A percentile compares a stretch with the other conserved stretches of the same genome.
These are phyloP conservation scores for Epirrita christyi DNA, from an alignment of 2,888 invertebrate genomes.

Conservation along the genomic window DNA sequence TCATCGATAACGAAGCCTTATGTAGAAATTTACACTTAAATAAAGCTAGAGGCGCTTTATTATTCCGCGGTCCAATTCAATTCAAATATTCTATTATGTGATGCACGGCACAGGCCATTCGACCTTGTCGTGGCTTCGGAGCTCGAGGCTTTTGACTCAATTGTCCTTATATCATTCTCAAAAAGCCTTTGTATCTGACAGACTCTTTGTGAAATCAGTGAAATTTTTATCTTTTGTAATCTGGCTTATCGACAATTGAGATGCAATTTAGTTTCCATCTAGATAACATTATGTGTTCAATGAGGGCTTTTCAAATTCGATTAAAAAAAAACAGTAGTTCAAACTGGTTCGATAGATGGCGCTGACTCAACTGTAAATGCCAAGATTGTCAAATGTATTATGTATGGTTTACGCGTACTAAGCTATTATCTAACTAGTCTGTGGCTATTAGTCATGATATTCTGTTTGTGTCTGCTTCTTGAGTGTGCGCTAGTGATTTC, in stretches of 20 bases:
- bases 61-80: conserved; percentile 4
- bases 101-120: not conserved
- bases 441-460: no score
- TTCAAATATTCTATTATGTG: not conserved
- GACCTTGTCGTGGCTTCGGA: not conserved
- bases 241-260: not conserved
- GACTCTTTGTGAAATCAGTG: conserved; percentile 6
- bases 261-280: not conserved
- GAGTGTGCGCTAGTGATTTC: no score
- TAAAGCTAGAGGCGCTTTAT: not conserved
- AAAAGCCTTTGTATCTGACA: not conserved
- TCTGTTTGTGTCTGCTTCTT: no score
- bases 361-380: no score
- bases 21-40: no score
- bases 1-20: no score
- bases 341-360: no score
- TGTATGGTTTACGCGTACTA: no score
- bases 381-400: no score
- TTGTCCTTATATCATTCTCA: conserved; percentile 8
- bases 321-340: no score
- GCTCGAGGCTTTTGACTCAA: not conserved
- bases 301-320: no score
- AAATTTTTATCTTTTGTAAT: conserved; percentile 8
- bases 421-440: no score
- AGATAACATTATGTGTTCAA: not conserved